Base-by-base conservation (phyloP, 1,140 invertebrate species). In the Copidosoma floridanum region DNA sequence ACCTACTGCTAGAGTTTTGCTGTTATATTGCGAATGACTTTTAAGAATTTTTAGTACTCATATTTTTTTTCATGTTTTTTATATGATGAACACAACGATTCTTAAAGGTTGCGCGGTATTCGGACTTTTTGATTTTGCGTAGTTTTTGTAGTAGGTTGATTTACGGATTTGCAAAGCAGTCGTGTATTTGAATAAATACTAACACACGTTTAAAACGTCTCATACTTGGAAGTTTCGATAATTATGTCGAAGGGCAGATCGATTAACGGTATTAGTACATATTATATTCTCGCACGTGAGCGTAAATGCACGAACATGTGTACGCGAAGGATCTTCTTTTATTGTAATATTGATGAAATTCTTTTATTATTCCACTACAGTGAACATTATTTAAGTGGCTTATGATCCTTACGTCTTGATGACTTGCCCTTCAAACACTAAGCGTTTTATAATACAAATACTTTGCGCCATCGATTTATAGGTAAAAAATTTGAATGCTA, bases 141-240 rank as follows among this genome's bases (percentile, higher is more conserved):
- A 32, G 16, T 44, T 47, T 40, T 29, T 29, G 32, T 26, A 52
- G 53, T 47, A 53, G 48, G 20, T n/a, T n/a, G n/a, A n/a, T 44
- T 47, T 52, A 52, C n/a, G 12, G 46, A 54, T 47, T 50, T 21
- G 26, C 20, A 23, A 48, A 61, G 24, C 38, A 61, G 37, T 52
- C 57, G 38, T 54, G 35, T 35, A 50, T 46, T 20, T 47, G 50
- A 21, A 43, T 21, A 44, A 44, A 40, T 26, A 37, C 18, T 23
- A 20, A 51, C 44, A 52, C 29, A 23, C 46, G 52, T 29, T 40
- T 20, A 26, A 23, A 46, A 48, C 43, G 59, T 40, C 46, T 59
- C 8, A n/a, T n/a, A 50, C 27, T 59, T 38, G 40, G 29, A 23
- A 12, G 18, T 59, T 35, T 3, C 20, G 14, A 8, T 5, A 1